Percentiles rank a stretch among this genome's conserved stretches.
phyloP scores from a whole-genome alignment of 2,888 invertebrate species.

The Parasteatoda lunata region DNA sequence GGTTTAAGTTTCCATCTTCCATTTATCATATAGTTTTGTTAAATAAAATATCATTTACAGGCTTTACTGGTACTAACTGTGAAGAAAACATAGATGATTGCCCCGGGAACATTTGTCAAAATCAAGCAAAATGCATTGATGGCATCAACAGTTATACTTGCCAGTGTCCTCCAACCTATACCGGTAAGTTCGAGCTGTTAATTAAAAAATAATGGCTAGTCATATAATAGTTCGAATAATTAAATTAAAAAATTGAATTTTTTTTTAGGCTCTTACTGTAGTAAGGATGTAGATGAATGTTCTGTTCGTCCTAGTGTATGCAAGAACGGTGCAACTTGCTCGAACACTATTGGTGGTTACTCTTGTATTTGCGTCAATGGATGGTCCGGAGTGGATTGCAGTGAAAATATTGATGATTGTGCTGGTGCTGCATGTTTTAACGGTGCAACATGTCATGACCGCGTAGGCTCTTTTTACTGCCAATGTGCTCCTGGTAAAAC shows the following conservation, averaged over 20 bases:
- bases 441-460: conserved; percentile 96
- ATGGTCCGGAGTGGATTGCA: conserved; percentile 95
- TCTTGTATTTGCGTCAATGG: conserved; percentile 99
- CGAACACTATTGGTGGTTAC: conserved; percentile 91
- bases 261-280: conserved; percentile 79
- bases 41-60: conserved; percentile 71
- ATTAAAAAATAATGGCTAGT: too few relatives aligned
- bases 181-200: conserved; percentile 61
- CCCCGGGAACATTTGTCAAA: conserved; percentile 89
- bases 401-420: conserved; percentile 95
- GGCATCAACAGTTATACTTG: conserved; percentile 92
- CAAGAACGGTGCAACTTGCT: conserved; percentile 95
- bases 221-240: neutral
- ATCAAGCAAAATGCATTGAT: conserved; percentile 87
- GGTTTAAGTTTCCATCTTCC: too few relatives aligned
- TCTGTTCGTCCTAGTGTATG: conserved; percentile 85
- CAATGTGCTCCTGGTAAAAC: conserved; percentile 96
- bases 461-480: conserved; percentile 96
- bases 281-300: conserved; percentile 95
- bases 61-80: conserved; percentile 77
- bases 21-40: too few relatives aligned
- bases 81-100: conserved; percentile 86
- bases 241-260: conserved; percentile 17
- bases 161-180: conserved; percentile 82
- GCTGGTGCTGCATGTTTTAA: conserved; percentile 94